These are phyloP conservation scores for Xiphorhynchus elegans DNA, from an alignment of 2,113 vertebrate genomes.

Conservation along the genomic window DNA sequence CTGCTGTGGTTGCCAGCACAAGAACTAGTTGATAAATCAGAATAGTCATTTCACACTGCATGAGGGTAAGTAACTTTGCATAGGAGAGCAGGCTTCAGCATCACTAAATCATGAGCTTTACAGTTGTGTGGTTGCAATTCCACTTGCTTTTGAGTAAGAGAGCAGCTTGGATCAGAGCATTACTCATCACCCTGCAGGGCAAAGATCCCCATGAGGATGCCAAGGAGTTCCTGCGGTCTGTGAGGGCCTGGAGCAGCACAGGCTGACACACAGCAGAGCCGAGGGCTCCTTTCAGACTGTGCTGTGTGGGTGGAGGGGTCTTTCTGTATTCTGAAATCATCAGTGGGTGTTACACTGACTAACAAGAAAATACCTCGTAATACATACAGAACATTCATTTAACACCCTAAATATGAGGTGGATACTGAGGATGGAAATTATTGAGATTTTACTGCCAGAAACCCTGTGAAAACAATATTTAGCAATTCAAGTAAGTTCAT, in stretches of 20 bases:
- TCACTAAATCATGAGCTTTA: not conserved
- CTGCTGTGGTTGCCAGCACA: not conserved
- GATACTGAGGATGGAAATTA: not conserved
- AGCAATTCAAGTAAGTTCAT: slow-evolving; percentile 24
- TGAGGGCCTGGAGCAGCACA: not conserved
- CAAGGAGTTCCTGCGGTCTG: not conserved
- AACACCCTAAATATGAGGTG: not conserved
- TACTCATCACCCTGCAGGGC: not conserved
- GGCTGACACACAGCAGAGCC: not conserved
- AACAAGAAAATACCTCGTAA: slow-evolving; percentile 19
- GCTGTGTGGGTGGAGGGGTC: not conserved
- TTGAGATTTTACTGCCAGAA: slow-evolving; percentile 24
- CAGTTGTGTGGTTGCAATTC: not conserved
- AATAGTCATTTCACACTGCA: not conserved
- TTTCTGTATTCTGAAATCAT: not conserved
- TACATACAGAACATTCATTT: not conserved
- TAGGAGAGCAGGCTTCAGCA: not conserved
- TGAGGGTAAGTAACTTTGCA: not conserved
- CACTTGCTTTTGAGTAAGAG: not conserved
- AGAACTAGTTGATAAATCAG: not conserved
- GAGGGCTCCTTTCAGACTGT: not conserved
- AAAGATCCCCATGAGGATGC: not conserved
- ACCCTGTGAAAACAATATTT: slow-evolving; percentile 48
- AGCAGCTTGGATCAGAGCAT: not conserved
- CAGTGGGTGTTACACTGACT: not conserved